Conservation (phyloP, 2,888 invertebrate species). For the Ectemnius lituratus region DNA sequence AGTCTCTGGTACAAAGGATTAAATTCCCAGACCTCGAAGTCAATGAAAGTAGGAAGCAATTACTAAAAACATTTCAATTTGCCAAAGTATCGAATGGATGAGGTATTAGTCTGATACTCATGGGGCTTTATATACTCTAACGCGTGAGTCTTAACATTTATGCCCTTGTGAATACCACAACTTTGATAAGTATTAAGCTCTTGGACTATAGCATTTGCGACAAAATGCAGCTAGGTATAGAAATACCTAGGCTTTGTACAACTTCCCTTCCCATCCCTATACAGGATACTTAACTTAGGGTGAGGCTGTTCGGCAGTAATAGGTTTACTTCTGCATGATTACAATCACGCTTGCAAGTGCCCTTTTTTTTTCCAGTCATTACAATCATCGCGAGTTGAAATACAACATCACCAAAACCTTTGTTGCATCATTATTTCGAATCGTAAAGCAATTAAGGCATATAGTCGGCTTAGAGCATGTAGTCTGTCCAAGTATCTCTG, state of each 20-base stretch:
- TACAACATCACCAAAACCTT: conserved; percentile 63
- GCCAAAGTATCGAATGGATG: conserved; percentile 60
- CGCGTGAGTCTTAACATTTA: conserved; percentile 40
- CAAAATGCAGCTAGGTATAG: conserved; percentile 25
- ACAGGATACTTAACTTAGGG: not conserved
- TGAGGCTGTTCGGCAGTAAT: no score
- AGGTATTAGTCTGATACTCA: conserved; percentile 68
- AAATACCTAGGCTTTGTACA: not conserved
- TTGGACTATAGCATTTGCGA: conserved; percentile 42
- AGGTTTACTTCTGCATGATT: no score
- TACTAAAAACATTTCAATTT: conserved; percentile 24
- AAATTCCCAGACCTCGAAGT: conserved; percentile 32
- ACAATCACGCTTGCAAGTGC: no score
- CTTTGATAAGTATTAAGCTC: conserved; percentile 55
- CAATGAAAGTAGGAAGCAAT: conserved; percentile 21
- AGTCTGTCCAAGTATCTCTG: conserved; percentile 73
- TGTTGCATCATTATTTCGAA: conserved; percentile 65
- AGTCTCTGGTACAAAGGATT: conserved; percentile 51
- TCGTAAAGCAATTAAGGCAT: conserved; percentile 68
- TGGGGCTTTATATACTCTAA: conserved; percentile 23
- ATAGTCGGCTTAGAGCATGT: conserved; percentile 71
- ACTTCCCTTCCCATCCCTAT: not conserved
- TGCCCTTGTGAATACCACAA: conserved; percentile 19
- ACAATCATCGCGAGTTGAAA: no score
- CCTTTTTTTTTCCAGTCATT: no score